Base-by-base conservation (phyloP, 37 sponge, comb jelly and placozoan species). In the Eunapius fragilis region DNA sequence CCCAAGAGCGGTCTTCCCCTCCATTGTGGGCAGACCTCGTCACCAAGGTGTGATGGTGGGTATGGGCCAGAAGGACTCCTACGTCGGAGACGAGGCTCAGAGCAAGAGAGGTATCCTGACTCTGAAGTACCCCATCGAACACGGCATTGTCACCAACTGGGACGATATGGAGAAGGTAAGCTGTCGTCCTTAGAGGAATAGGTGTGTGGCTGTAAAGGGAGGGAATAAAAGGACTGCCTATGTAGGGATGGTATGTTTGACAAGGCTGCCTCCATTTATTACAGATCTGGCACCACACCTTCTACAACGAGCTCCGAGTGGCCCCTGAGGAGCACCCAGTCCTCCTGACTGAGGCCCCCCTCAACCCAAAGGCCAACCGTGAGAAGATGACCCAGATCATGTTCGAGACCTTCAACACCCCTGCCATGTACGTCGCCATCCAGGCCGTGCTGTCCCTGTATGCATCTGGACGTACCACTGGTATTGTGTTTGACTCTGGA, bases 361-460 rank as follows among this genome's bases (percentile, higher is more conserved):
- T 99, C 90, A 99, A 99, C 93, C 99, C 99, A 88, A 99, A 99
- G 91, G 99, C 99, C 85, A 97, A 99, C 92, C 86, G 99, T 69
- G 99, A 99, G 87, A 99, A 99, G 94, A 99, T 99, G 99, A 99
- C 99, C 78, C 99, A 99, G 89, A 99, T 99, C 98, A 99, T 99
- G 99, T 99, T 99, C 88, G 99, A 99, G 93, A 95, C 98, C 84
- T 99, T 99, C 98, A 97, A 99, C 91, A 92, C 93, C 38, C 99
- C 99, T 69, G 97, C 97, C 70, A 97, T 99, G 98, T 97, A 97
- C 81, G 96, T 99, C 31, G 96, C 96, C 85, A 95, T 95, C 96
- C 97, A 99, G 90, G 96, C 97, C 75, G 96, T 99, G 69, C 93
- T 99, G 75, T 99, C 99, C 27, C 94, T 99, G 86, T 99, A 99